These are phyloP conservation scores for Oophaga pumilio DNA, from an alignment of 2,113 vertebrate genomes.

Conservation along the genomic window DNA sequence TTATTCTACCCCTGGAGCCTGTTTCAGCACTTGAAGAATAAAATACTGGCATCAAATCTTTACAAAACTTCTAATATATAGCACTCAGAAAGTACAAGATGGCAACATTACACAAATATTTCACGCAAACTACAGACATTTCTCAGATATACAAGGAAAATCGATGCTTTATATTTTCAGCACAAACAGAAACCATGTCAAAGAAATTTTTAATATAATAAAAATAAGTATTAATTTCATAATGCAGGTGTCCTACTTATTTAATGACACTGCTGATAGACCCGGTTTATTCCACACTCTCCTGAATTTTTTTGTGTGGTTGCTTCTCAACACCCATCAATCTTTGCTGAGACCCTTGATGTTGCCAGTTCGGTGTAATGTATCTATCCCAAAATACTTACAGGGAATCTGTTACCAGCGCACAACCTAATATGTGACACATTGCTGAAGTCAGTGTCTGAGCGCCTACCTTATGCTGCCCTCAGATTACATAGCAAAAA, in stretches of 20 bases:
- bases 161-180: neutral
- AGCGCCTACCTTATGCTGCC: too few species aligned
- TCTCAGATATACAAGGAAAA: neutral
- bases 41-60: conserved; percentile 16
- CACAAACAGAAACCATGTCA: neutral
- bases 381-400: too few species aligned
- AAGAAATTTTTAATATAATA: neutral
- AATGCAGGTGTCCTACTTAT: neutral
- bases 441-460: too few species aligned
- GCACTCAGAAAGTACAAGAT: conserved; percentile 2
- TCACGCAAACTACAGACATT: neutral
- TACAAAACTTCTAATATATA: conserved; percentile 18
- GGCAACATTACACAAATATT: conserved; percentile 11
- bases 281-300: too few species aligned
- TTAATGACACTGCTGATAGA: too few species aligned
- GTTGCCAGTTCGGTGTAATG: too few species aligned
- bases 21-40: conserved; percentile 9
- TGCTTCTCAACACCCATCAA: too few species aligned
- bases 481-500: too few species aligned
- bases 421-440: too few species aligned
- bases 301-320: too few species aligned
- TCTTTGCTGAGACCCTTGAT: too few species aligned
- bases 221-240: neutral
- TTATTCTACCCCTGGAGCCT: conserved; percentile 25
- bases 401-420: too few species aligned